Evolutionary conservation across 1,140 invertebrate genomes (phyloP).

Genomic region (Brachionus manjavacas): DNA sequence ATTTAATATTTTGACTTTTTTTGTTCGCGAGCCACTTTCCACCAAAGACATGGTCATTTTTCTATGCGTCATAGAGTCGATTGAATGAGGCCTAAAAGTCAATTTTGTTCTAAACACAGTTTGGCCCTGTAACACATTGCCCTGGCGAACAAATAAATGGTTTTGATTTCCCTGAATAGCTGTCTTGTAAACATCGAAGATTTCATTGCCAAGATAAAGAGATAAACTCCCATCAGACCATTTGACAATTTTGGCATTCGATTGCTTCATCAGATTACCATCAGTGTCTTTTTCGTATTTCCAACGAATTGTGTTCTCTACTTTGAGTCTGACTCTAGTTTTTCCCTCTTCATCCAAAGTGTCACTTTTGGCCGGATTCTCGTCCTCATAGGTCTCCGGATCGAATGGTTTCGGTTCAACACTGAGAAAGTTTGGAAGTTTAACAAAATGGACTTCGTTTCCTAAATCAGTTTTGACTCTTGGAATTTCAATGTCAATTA

Average conservation of each 20-base stretch:
- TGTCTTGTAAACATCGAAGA: slow-evolving; percentile 38
- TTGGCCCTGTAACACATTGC: slow-evolving; percentile 18
- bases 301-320: slow-evolving; percentile 41
- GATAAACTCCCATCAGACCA: slow-evolving; percentile 43
- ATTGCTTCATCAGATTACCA: slow-evolving; percentile 1
- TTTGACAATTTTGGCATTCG: slow-evolving; percentile 35
- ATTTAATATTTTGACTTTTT: slow-evolving; percentile 34
- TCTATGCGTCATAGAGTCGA: slow-evolving; percentile 36
- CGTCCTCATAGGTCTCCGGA: slow-evolving; percentile 7
- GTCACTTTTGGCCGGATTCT: slow-evolving; percentile 16
- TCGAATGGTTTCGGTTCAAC: slow-evolving; percentile 42
- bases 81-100: slow-evolving; percentile 39
- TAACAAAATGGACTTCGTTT: slow-evolving; percentile 39
- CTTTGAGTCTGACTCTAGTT: slow-evolving; percentile 28
- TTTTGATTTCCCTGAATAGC: slow-evolving; percentile 37
- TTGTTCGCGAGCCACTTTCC: not conserved
- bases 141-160: slow-evolving; percentile 41
- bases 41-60: slow-evolving; percentile 41
- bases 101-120: slow-evolving; percentile 38
- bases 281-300: not conserved
- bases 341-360: slow-evolving; percentile 33
- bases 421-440: slow-evolving; percentile 32
- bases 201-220: slow-evolving; percentile 28
- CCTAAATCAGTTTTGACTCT: slow-evolving; percentile 34
- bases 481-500: slow-evolving; percentile 35